Evolutionary conservation across 2,888 invertebrate genomes (phyloP), one percentile per base, ranked within the genome.

Genomic region (Mesochorus sp.): DNA sequence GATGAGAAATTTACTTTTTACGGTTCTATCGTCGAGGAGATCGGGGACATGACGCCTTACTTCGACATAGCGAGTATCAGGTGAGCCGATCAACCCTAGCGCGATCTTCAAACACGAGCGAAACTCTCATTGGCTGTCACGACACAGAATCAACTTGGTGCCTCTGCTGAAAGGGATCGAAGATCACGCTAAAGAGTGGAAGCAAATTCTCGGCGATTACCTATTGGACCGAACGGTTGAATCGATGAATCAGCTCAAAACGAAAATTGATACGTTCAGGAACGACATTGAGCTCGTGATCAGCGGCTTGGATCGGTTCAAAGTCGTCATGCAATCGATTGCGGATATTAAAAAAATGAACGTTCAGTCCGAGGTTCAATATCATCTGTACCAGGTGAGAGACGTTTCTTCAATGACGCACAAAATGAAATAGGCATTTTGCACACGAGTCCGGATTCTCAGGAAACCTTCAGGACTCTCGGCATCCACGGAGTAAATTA

Each of bases 1-100:
- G 97, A 98, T 85, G 96, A 97, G 84, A 96, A 96, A 88, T 95
- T 98, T 85, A 94, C 95, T 89, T 96, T 95, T 89, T 98, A 97
- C 90, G 94, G 95, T 83, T 94, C 95, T 81, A 94, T 96, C 4
- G 94, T 96, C 14, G 92, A 94, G 2, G 95, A 95, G 80, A 91
- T 97, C 59, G 90, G 93, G 6, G 90, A 91, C 5, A 94, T 94
- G 86, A 91, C 92, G 3, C 92, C 93, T 51, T 94, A 92, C 84
- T 92, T 94, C 0, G 94, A 96, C 81, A 92, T 96, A 26, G 93
- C 93, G n/a, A 94, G 94, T 14, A 93, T 96, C 70, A 92, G 95
- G 86, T 90, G 86, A 82, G 51, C 14, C 2, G 6, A 6, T 49
- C n/a, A n/a, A n/a, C n/a, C n/a, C n/a, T n/a, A n/a, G n/a, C n/a